These are phyloP conservation scores for Montipora efflorescens DNA, from an alignment of 64 coral and sea anemone genomes.

Conservation along the genomic window DNA sequence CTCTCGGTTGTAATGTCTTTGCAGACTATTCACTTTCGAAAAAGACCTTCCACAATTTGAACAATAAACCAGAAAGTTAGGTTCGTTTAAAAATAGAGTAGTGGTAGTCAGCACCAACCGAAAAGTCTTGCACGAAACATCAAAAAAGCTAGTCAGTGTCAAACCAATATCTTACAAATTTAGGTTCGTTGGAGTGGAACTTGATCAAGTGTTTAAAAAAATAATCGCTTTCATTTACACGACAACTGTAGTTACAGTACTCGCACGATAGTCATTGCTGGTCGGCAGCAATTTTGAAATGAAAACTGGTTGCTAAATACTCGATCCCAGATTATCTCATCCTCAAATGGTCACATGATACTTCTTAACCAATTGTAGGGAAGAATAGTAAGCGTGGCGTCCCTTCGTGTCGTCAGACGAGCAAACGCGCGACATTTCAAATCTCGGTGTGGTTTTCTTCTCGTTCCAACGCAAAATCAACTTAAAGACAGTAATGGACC, in stretches of 20 bases:
- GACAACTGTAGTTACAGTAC: conserved; percentile 40
- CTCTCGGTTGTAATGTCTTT: no score
- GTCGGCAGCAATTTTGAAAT: neutral
- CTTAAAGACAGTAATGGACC: no score
- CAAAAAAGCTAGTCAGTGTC: neutral
- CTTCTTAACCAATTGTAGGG: neutral
- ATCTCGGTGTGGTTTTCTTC: no score
- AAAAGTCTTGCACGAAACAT: neutral
- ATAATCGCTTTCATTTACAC: neutral
- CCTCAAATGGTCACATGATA: neutral
- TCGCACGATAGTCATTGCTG: conserved; percentile 10
- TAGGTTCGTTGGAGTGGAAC: conserved; percentile 45
- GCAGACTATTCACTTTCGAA: no score
- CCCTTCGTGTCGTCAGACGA: neutral
- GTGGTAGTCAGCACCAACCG: no score
- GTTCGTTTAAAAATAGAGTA: no score
- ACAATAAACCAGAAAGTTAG: no score
- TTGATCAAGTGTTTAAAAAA: conserved; percentile 53
- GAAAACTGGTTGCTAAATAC: neutral
- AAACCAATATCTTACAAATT: neutral
- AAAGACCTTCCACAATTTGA: no score
- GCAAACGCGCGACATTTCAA: no score
- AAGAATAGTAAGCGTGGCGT: neutral
- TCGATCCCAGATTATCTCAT: conserved; percentile 2
- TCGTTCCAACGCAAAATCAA: no score